These are phyloP conservation scores for Stenchaetothrips biformis DNA, from an alignment of 2,888 invertebrate species.

Conservation along the genomic window DNA sequence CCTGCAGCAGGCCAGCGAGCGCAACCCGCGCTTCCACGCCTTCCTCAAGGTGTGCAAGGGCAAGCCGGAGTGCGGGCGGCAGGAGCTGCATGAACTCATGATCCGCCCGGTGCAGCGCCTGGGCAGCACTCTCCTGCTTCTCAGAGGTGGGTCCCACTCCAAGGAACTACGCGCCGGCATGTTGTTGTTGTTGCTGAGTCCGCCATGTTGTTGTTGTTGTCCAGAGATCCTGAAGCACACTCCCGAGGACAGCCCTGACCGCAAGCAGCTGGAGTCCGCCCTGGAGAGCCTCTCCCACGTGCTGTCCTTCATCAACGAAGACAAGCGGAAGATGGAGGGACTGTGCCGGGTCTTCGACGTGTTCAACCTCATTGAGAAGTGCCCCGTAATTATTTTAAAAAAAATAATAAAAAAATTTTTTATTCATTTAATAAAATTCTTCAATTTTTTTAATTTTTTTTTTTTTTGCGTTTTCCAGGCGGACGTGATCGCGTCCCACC, in stretches of 20 bases:
- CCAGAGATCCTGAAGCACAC: constrained; percentile 89
- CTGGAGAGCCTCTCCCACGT: constrained; percentile 83
- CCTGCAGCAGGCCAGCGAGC: constrained; percentile 80
- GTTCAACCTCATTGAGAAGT: constrained; percentile 94
- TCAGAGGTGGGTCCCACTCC: constrained; percentile 73
- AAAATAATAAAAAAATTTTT: no score
- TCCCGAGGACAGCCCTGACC: constrained; percentile 76
- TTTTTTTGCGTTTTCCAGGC: constrained; percentile 53
- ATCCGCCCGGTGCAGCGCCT: constrained; percentile 95
- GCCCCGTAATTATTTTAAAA: constrained; percentile 70
- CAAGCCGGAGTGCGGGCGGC: constrained; percentile 90
- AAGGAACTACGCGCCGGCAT: constrained; percentile 26
- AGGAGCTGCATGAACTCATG: constrained; percentile 88
- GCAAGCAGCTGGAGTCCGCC: constrained; percentile 73
- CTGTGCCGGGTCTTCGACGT: constrained; percentile 93
- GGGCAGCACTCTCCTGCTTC: constrained; percentile 87
- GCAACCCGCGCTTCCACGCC: constrained; percentile 90
- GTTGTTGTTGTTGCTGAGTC: no score
- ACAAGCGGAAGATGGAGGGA: constrained; percentile 91
- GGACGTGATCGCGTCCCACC: constrained; percentile 84
- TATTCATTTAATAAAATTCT: no score
- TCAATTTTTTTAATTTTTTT: background rate
- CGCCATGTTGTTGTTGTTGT: constrained; percentile 33
- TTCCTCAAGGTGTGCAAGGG: constrained; percentile 92
- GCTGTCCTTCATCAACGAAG: constrained; percentile 93